Base-by-base conservation (phyloP, 92 coral and sea anemone genomes). In the Chrysogorgia sp. region DNA sequence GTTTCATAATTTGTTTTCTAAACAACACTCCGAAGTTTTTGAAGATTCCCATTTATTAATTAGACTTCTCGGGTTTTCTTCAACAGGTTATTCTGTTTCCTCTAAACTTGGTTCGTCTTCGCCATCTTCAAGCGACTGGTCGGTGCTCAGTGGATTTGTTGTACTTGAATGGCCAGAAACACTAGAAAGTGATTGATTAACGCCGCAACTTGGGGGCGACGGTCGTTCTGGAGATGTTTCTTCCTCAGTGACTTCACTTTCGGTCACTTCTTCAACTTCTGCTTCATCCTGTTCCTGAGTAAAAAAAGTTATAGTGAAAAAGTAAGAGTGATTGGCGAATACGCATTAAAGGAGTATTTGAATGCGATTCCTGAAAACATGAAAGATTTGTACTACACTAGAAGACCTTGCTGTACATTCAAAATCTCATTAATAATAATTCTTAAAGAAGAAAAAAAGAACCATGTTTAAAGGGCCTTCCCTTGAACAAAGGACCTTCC, bases 231-330 rank as follows among this genome's bases (percentile, higher is more conserved):
- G 84, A 34, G 83, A 86, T 1, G 80, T 75, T 10, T 90, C 96
- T 30, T 96, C 99, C 21, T 92, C 96, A n/a, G 99, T 88, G 70
- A 70, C 79, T 21, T 82, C 96, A 69, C 84, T 86, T 31, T 96
- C 97, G 22, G 88, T 86, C 37, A 91, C 98, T 24, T 81, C 89
- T 45, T 91, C 96, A 21, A 83, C 96, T 75, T 86, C 90, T 2
- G 90, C 76, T 34, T 90, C 92, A 63, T 92, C 99, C 71, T 89
- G 90, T 52, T 88, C 87, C 90, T 86, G 34, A 10, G 10, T 34
- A 17, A 35, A 19, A 21, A 47, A 64, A 77, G 49, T 22, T 34
- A 68, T 22, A 21, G 6, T n/a, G n/a, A n/a, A n/a, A n/a, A n/a
- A n/a, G n/a, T n/a, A n/a, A n/a, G n/a, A n/a, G n/a, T n/a, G n/a